Evolutionary conservation across 2,113 vertebrate genomes (phyloP), one percentile per base, ranked within the genome.

Genomic region (Catharus fuscescens): DNA sequence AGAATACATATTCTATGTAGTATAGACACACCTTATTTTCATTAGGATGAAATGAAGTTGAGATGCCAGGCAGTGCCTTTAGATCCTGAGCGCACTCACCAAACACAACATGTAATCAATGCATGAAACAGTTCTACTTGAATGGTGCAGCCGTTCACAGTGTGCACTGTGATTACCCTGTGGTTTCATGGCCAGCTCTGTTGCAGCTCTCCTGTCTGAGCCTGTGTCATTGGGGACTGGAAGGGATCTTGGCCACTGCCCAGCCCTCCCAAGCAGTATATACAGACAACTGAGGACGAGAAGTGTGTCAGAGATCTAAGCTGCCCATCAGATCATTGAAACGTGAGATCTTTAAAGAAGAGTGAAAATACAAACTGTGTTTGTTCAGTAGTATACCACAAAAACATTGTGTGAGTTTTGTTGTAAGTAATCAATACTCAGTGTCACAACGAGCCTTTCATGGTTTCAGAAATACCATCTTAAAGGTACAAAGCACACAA

Each of bases 401-500:
- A 81, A 91, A 91, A 23, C 18, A 40, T 52, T 70, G 31, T 71
- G 71, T 61, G 53, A 66, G n/a, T 67, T 80, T 32, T 47, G 18
- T 83, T 85, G 25, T 71, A 81, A 83, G 31, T 74, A 60, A 86
- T 88, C 81, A 80, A 77, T 90, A 88, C 31, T 70, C 77, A 88
- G 56, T 42, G 28, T 80, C 74, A 71, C 86, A 56, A 32, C 34
- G 56, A 92, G 56, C 0, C 0, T 62, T 83, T 88, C 76, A 45
- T 53, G 38, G 60, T 78, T 94, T 90, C 80, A 88, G 72, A 95
- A 94, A 92, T 45, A 67, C 64, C 10, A 3, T 88, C 64, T 88
- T 86, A 91, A 96, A 90, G 61, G 62, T 80, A 80, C 19, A 88
- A 88, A 86, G 52, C 85, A 91, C 86, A 94, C 40, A 86, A 67